Conservation (phyloP, 2,888 invertebrate species). For the Steinernema scapterisci region DNA sequence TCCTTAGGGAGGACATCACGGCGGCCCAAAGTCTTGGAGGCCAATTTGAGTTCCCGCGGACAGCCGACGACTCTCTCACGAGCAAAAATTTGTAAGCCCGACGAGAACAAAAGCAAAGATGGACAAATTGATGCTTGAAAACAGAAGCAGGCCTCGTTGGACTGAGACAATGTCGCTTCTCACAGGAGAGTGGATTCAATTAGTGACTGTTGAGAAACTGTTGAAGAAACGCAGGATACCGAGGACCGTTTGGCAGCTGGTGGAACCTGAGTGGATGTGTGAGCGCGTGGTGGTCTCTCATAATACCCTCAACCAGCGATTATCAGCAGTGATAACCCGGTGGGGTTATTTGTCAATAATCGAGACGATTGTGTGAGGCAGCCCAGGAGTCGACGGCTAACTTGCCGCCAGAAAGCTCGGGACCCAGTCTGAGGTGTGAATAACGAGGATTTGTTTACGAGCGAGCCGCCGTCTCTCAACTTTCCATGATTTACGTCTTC, state of each 20-base stretch:
- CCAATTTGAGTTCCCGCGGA: background rate
- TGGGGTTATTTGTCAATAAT: constrained; percentile 2
- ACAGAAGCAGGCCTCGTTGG: too few relatives aligned
- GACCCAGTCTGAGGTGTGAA: constrained; percentile 6
- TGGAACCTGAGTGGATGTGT: background rate
- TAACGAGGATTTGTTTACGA: background rate
- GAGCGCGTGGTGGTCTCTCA: background rate
- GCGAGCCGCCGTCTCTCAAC: background rate
- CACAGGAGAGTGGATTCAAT: too few relatives aligned
- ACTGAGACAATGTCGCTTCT: too few relatives aligned
- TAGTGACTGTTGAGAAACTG: too few relatives aligned
- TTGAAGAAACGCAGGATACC: background rate
- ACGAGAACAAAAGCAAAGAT: too few relatives aligned
- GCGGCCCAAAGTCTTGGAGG: constrained; percentile 13
- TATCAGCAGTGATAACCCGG: background rate
- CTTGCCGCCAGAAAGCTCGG: too few relatives aligned
- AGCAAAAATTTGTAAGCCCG: too few relatives aligned
- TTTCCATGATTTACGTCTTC: background rate
- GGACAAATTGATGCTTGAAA: too few relatives aligned
- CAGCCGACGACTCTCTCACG: too few relatives aligned
- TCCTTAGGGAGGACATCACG: background rate
- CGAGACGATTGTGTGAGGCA: background rate
- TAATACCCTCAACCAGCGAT: background rate
- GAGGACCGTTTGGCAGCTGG: background rate
- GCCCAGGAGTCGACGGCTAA: too few relatives aligned